Percentiles rank a stretch among this genome's conserved stretches.
These are phyloP conservation scores for Phycodurus eques DNA, from an alignment of 2,113 vertebrate genomes.

Conservation along the genomic window DNA sequence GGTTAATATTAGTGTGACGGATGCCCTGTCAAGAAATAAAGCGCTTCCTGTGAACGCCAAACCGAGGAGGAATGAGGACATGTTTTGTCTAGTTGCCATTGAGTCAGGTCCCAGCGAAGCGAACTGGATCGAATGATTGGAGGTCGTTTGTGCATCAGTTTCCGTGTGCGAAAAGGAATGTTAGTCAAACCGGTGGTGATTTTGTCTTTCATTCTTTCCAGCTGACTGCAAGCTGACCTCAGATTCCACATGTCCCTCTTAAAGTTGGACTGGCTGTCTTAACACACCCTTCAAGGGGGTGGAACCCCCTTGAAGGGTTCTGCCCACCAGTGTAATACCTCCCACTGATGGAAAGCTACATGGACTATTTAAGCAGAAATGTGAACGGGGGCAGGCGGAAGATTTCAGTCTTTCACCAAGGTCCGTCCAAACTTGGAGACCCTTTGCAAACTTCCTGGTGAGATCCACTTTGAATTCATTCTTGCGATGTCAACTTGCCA, in stretches of 20 bases:
- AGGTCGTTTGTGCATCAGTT: not conserved
- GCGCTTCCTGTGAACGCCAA: slow-evolving; percentile 45
- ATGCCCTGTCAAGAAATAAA: slow-evolving; percentile 13
- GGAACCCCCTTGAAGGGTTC: slow-evolving; percentile 8
- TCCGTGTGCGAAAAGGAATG: not conserved
- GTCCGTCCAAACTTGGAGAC: slow-evolving; percentile 1
- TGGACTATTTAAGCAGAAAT: slow-evolving; percentile 56
- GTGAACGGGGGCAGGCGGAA: not conserved
- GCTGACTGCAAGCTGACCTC: slow-evolving; percentile 24
- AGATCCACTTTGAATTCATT: not conserved
- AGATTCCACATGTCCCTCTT: slow-evolving; percentile 65
- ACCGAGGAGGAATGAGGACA: not conserved
- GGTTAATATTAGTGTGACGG: slow-evolving; percentile 30
- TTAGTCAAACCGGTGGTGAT: not conserved
- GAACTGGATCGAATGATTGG: not conserved
- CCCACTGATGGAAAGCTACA: slow-evolving; percentile 6
- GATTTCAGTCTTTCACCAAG: not conserved
- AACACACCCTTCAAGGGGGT: not conserved
- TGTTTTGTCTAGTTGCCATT: not conserved
- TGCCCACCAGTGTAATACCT: slow-evolving; percentile 35
- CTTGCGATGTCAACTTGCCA: not conserved
- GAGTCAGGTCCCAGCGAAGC: not conserved
- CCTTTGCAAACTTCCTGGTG: not conserved
- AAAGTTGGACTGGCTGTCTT: slow-evolving; percentile 24
- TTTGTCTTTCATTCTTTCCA: not conserved